Evolutionary conservation across 2,113 vertebrate genomes (phyloP), one percentile per base, ranked within the genome.

Genomic region (Catharus bicknelli): DNA sequence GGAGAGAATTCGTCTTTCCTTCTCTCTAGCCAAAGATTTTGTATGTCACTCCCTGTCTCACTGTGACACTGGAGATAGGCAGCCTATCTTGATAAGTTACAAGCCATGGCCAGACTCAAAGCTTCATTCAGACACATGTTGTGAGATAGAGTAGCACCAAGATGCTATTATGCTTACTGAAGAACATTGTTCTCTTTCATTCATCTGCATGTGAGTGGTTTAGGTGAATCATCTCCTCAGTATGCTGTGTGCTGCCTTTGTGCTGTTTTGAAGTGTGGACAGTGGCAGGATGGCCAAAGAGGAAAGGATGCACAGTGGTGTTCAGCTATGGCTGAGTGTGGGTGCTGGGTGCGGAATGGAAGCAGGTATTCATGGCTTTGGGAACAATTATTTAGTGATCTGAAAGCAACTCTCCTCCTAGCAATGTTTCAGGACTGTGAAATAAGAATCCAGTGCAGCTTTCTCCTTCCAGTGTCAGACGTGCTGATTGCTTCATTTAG

Each of bases 191-290:
- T n/a, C 68, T 78, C 64, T 83, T 62, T 38, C 7, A 16, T n/a
- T 55, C 26, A 5, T 36, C 50, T 59, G 34, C 53, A 58, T 0
- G 0, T 0, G 9, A 54, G 23, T 25, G 58, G 45, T 9, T 75
- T 64, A 27, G 36, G 55, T 9, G 26, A 13, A 16, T 17, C 30
- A 2, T 26, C 40, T 50, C 13, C 16, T 63, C 18, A 14, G 22
- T 4, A 0, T 13, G 73, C 73, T 1, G 0, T 11, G 36, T 9
- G 21, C 58, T 87, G 73, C 34, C 17, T 5, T 7, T 6, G 55
- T 59, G 40, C 57, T 42, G 15, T 16, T 57, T 14, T 11, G n/a
- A 34, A 27, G 9, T 1, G 26, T 38, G 77, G 69, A 9, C 22
- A 11, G 68, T 4, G 30, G 79, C 77, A 63, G 57, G 45, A 36